Base-by-base conservation (phyloP, 1,140 invertebrate genomes). In the Drosophila saltans region DNA sequence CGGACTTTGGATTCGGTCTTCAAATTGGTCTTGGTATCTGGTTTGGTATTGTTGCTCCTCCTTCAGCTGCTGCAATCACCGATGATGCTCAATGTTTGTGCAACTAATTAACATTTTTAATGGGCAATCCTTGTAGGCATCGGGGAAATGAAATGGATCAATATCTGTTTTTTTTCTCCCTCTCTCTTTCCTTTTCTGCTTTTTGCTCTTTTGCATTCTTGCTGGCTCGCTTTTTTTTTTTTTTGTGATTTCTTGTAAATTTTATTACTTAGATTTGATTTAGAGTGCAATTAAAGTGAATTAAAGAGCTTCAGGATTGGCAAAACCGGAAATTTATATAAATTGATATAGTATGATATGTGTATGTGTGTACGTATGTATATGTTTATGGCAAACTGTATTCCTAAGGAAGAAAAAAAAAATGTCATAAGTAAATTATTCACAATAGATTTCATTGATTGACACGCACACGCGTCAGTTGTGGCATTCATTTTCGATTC, bases 31-130 rank as follows among this genome's bases (percentile, higher is more conserved):
- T 30, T 41, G 33, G 57, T 4, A 58, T 16, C 58, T 24, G 71
- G 40, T 24, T 58, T 36, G 26, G 24, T 21, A 9, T 26, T 52
- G 43, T 21, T 48, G 43, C 5, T 63, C 9, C 26, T 60, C 16
- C 41, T 40, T 21, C 16, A 59, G 66, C 39, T 63, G 59, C 64
- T 63, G 80, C 80, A 80, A 83, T 79, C 80, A 77, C 73, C 85
- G 77, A 89, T 74, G 84, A 89, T 74, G 84, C 84, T 80, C 83
- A 89, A 75, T 84, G 83, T 88, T 88, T 88, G 83, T 84, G 83
- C 83, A 90, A 89, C 83, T 88, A 88, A 88, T 88, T 88, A 88
- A 89, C 83, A 88, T 88, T 88, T 88, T 88, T 88, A 88, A 88
- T 88, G 83, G 84, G 80, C 74, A 90, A 88, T 88, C 71, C 83